Evolutionary conservation across 2,797 vertebrate species (phyloP).

Genomic region (Pipistrellus kuhlii): DNA sequence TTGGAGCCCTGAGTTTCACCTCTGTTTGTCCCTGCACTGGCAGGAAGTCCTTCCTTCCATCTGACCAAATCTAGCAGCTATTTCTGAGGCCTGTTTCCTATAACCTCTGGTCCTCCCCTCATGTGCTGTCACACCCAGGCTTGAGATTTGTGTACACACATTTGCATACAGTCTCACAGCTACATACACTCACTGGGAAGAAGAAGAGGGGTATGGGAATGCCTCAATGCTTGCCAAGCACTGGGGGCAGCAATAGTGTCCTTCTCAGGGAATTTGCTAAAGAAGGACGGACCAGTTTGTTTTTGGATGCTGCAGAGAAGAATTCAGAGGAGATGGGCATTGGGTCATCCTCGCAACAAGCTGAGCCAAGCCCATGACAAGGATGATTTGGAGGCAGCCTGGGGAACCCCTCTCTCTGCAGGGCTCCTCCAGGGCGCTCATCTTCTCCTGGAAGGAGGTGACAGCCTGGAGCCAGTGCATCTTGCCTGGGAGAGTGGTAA

Average conservation of each 20-base stretch:
- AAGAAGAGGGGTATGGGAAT: not conserved
- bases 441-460: not conserved
- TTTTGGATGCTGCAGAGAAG: not conserved
- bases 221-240: not conserved
- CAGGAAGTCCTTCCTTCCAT: conserved; percentile 31
- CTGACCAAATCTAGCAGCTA: not conserved
- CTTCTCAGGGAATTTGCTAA: not conserved
- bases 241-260: not conserved
- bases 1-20: not conserved
- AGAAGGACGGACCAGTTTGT: not conserved
- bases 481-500: not conserved
- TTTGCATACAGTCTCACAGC: not conserved
- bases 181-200: not conserved
- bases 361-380: not conserved
- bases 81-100: conserved; percentile 42
- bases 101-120: not conserved
- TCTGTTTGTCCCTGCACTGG: not conserved
- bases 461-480: not conserved
- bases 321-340: not conserved
- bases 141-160: not conserved
- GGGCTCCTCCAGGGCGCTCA: not conserved
- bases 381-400: not conserved
- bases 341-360: not conserved
- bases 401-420: not conserved
- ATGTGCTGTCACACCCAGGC: not conserved